Conservation (phyloP, 53 echinoderm and acorn worm genomes). For the Stichopus horrens region DNA sequence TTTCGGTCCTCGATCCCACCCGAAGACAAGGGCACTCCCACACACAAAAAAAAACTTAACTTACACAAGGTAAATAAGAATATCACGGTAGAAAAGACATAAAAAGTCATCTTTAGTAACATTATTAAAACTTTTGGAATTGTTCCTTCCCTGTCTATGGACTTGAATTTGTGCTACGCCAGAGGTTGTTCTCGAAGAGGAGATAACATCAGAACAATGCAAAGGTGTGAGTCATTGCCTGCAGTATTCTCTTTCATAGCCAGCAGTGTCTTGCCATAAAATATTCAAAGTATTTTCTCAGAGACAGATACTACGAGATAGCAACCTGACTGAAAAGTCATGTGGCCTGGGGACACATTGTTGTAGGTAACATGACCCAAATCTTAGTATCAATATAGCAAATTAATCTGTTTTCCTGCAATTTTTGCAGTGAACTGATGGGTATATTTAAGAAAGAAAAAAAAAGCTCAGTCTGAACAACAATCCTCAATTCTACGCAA, state of each 20-base stretch:
- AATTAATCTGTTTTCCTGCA: slow-evolving; percentile 43
- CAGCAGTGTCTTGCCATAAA: background rate
- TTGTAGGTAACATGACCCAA: slow-evolving; percentile 33
- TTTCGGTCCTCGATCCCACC: no score
- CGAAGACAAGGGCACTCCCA: no score
- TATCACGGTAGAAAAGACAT: no score
- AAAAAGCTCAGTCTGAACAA: slow-evolving; percentile 3
- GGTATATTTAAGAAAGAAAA: background rate
- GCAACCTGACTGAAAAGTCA: background rate
- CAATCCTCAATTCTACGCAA: background rate
- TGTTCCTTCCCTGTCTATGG: no score
- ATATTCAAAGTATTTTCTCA: slow-evolving; percentile 11
- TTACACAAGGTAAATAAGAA: no score
- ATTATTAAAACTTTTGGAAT: no score
- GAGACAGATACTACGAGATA: background rate
- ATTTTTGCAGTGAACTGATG: slow-evolving; percentile 9
- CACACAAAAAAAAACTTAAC: no score
- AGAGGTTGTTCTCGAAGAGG: background rate
- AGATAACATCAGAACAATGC: background rate
- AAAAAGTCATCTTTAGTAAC: no score
- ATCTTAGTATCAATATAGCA: slow-evolving; percentile 28
- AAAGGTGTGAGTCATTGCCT: background rate
- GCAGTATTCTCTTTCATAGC: background rate
- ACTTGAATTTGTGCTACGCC: no score
- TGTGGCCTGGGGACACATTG: background rate